These are phyloP conservation scores for Podarcis cretensis DNA, from an alignment of 2,113 vertebrate species.

Conservation along the genomic window DNA sequence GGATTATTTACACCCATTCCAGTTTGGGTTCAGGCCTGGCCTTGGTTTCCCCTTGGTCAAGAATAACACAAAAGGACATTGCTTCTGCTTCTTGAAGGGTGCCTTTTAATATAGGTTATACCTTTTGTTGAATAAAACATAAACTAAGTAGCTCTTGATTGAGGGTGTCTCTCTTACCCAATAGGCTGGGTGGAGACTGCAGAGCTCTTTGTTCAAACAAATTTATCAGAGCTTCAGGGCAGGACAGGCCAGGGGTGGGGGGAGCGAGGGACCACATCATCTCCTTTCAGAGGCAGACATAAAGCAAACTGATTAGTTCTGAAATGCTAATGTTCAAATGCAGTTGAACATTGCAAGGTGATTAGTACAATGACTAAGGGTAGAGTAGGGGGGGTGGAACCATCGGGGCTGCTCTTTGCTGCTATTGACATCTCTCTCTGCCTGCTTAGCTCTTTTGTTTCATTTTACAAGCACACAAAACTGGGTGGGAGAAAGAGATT, in stretches of 20 bases:
- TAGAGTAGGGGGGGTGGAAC: not conserved
- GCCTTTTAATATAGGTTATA: no score
- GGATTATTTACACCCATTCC: no score
- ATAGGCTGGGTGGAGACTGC: not conserved
- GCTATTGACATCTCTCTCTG: no score
- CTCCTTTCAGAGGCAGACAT: not conserved
- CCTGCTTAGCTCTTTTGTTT: not conserved
- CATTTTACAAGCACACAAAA: not conserved
- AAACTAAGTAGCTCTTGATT: not conserved
- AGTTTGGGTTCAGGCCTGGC: no score
- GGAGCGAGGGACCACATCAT: not conserved
- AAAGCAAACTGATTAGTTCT: not conserved
- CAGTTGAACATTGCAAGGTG: not conserved
- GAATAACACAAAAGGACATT: no score
- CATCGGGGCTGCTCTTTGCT: not conserved
- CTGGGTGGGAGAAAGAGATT: not conserved
- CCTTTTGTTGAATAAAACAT: no score
- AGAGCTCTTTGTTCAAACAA: not conserved
- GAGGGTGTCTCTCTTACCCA: not conserved
- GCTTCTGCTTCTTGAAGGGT: no score
- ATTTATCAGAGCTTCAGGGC: not conserved
- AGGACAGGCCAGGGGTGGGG: not conserved
- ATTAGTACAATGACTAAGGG: not conserved
- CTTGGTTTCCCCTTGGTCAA: no score
- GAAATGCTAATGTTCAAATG: not conserved